These are phyloP conservation scores for Byasa hedistus DNA, from an alignment of 2,888 invertebrate species.

Conservation along the genomic window DNA sequence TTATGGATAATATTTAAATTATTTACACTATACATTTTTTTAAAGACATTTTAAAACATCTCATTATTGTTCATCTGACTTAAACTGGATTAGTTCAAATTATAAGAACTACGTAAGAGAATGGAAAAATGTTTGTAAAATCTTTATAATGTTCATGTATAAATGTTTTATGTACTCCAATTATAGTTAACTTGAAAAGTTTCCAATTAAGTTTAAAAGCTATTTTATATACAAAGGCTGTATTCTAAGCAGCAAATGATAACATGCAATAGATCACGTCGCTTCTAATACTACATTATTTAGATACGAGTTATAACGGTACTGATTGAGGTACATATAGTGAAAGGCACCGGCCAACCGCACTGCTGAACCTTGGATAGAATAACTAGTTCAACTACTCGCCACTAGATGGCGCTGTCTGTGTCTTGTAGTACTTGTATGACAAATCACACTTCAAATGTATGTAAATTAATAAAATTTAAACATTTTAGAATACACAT, in stretches of 20 bases:
- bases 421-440: neutral
- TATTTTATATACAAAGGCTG: slow-evolving; percentile 20
- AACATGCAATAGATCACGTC: slow-evolving; percentile 24
- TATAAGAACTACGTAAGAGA: too few relatives aligned
- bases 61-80: too few relatives aligned
- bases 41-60: too few relatives aligned
- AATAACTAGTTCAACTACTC: slow-evolving; percentile 29
- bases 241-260: slow-evolving; percentile 28
- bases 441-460: neutral
- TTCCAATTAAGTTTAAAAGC: slow-evolving; percentile 4
- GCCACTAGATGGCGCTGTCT: slow-evolving; percentile 54
- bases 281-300: slow-evolving; percentile 25
- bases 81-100: too few relatives aligned
- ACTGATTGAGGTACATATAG: slow-evolving; percentile 27
- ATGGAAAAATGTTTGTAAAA: neutral
- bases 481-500: neutral
- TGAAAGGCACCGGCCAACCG: slow-evolving; percentile 27
- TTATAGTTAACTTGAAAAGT: neutral
- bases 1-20: too few relatives aligned
- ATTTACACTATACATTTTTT: too few relatives aligned
- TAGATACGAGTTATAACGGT: slow-evolving; percentile 26
- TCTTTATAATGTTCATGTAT: neutral
- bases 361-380: slow-evolving; percentile 16
- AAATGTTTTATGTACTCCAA: too few relatives aligned
- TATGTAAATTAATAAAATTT: neutral